These are phyloP conservation scores for Grus americana DNA, from an alignment of 2,113 vertebrate species.

Conservation along the genomic window DNA sequence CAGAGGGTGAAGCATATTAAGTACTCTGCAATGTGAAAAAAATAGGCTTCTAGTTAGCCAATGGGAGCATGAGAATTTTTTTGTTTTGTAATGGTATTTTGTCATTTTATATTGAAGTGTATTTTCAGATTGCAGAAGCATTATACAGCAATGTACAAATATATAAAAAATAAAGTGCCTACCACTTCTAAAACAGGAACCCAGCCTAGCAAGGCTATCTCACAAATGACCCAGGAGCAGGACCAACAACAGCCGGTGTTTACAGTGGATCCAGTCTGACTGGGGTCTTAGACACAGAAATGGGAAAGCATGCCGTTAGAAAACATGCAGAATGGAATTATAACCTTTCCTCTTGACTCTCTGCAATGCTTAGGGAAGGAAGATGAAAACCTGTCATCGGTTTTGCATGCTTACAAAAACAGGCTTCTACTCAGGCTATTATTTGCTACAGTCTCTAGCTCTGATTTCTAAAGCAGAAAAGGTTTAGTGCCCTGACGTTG, in stretches of 20 bases:
- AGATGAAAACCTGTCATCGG: background rate
- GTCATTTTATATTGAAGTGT: background rate
- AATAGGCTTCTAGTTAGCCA: background rate
- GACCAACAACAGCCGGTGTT: background rate
- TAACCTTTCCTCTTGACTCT: background rate
- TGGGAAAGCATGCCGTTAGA: background rate
- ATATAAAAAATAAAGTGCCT: background rate
- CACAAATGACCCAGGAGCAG: background rate
- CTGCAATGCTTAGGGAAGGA: background rate
- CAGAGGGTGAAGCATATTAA: conserved; percentile 12
- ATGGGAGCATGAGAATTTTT: background rate
- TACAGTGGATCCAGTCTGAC: background rate
- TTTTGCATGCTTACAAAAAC: background rate
- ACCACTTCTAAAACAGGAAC: background rate
- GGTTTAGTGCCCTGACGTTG: background rate
- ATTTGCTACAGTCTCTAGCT: background rate
- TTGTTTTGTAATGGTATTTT: background rate
- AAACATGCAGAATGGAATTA: background rate
- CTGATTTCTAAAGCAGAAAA: background rate
- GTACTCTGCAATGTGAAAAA: background rate
- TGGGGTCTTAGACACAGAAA: background rate
- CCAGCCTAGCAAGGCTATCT: background rate
- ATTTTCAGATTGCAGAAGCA: background rate
- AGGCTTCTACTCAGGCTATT: background rate
- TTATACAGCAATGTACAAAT: background rate